Conservation (phyloP, 2,888 invertebrate species). For the Ectropis crepuscularia region DNA sequence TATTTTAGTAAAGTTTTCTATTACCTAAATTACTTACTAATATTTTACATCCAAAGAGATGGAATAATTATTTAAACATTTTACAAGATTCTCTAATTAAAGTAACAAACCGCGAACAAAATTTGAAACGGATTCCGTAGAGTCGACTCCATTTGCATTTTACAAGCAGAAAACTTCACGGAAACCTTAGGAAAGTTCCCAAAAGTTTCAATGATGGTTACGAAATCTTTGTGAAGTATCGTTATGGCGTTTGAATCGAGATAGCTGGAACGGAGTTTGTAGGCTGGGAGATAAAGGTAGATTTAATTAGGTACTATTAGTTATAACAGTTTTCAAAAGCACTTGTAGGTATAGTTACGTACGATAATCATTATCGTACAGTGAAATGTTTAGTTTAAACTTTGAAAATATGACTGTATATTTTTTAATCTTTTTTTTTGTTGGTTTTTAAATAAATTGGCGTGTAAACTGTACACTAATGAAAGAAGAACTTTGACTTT, state of each 20-base stretch:
- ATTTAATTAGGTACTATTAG: constrained; percentile 10
- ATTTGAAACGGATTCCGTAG: constrained; percentile 32
- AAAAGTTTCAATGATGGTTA: constrained; percentile 37
- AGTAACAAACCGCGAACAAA: constrained; percentile 30
- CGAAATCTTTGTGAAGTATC: constrained; percentile 53
- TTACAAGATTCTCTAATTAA: constrained; percentile 24
- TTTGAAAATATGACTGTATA: too few species aligned
- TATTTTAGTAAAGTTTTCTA: too few species aligned
- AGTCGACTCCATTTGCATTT: constrained; percentile 46
- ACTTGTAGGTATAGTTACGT: too few species aligned
- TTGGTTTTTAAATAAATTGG: too few species aligned
- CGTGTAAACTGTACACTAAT: too few species aligned
- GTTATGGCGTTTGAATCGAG: constrained; percentile 49
- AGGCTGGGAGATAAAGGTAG: not conserved
- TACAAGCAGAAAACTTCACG: constrained; percentile 47
- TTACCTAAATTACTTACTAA: too few species aligned
- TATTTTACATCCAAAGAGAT: too few species aligned
- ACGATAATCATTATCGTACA: too few species aligned
- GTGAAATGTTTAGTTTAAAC: too few species aligned
- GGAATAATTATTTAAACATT: constrained; percentile 12
- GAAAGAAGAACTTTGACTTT: too few species aligned
- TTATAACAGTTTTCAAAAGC: too few species aligned
- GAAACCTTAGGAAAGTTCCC: constrained; percentile 31
- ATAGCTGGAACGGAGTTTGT: constrained; percentile 30
- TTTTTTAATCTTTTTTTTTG: too few species aligned